Conservation (phyloP, 2,888 invertebrate species). For the Antheraea assamensis region DNA sequence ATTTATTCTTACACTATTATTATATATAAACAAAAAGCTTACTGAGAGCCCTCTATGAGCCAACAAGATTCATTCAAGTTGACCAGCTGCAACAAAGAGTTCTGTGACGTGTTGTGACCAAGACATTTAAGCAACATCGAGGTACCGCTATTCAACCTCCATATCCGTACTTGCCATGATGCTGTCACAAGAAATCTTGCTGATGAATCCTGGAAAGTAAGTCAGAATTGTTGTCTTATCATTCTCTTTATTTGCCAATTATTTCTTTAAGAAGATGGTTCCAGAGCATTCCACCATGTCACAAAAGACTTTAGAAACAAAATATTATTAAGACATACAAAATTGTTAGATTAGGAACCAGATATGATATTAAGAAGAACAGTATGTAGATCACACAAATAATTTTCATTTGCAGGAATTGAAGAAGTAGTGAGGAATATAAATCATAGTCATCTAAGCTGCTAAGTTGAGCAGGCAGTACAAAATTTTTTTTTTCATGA, state of each 20-base stretch:
- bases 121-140: constrained; percentile 56
- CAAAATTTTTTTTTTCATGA: no score
- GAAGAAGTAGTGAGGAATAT: no score
- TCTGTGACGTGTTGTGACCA: constrained; percentile 65
- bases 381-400: no score
- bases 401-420: no score
- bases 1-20: not conserved
- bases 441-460: no score
- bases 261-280: not conserved
- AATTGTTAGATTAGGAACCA: no score
- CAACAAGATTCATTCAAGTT: constrained; percentile 56
- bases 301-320: no score
- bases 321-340: no score
- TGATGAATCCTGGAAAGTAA: constrained; percentile 53
- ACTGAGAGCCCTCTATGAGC: constrained; percentile 74
- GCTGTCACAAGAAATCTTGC: constrained; percentile 66
- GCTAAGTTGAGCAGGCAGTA: no score
- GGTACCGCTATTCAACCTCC: constrained; percentile 59
- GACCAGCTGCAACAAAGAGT: constrained; percentile 55
- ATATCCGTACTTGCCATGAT: constrained; percentile 68
- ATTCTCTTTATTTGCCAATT: not conserved
- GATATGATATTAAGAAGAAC: no score
- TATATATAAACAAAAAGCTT: constrained; percentile 37
- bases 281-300: no score
- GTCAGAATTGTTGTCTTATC: not conserved